Conservation (phyloP, 2,888 invertebrate genomes). For the Lithosia quadra region DNA sequence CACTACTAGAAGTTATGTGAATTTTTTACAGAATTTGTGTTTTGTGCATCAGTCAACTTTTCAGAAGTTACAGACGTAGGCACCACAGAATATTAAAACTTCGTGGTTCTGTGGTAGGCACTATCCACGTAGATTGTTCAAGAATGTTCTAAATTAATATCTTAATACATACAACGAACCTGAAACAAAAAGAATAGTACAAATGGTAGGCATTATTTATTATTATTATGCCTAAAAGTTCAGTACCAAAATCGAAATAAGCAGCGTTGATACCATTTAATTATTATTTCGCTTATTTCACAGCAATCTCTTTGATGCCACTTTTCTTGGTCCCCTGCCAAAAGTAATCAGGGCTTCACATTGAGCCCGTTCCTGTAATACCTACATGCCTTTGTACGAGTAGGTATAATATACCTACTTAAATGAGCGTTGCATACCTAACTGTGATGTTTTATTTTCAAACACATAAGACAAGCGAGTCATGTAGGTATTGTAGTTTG, state of each 20-base stretch:
- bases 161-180: no score
- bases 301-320: slow-evolving; percentile 37
- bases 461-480: background rate
- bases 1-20: no score
- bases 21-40: no score
- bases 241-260: slow-evolving; percentile 13
- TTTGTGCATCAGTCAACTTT: no score
- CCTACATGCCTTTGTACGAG: slow-evolving; percentile 2
- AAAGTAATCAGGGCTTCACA: slow-evolving; percentile 44
- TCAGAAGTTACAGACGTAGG: no score
- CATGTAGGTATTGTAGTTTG: background rate
- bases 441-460: background rate
- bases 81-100: no score
- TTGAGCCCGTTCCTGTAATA: slow-evolving; percentile 32
- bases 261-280: slow-evolving; percentile 23
- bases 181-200: background rate
- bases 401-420: background rate
- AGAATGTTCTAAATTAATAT: background rate
- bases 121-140: background rate
- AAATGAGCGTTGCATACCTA: background rate
- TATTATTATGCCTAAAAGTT: background rate
- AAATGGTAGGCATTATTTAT: background rate
- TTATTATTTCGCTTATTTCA: slow-evolving; percentile 37
- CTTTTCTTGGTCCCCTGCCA: slow-evolving; percentile 52
- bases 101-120: no score